phyloP scores from a whole-genome alignment of 2,888 invertebrate genomes.

The Dendrolimus pini region DNA sequence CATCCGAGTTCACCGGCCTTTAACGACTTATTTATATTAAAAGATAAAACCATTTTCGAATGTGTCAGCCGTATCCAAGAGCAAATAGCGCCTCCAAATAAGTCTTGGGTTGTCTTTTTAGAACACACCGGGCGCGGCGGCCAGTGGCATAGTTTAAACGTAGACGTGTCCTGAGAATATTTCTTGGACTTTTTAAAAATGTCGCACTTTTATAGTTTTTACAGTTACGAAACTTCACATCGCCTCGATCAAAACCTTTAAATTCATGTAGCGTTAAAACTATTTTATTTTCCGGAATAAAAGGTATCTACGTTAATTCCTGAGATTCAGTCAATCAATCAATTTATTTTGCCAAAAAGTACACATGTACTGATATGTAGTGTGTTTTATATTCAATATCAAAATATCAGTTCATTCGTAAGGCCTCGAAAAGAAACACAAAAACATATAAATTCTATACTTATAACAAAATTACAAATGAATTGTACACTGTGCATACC shows the following conservation, averaged over 20 bases:
- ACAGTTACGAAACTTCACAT: too few relatives aligned
- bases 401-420: constrained; percentile 12
- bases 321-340: too few relatives aligned
- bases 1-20: constrained; percentile 39
- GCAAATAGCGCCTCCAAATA: constrained; percentile 38
- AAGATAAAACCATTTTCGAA: constrained; percentile 47
- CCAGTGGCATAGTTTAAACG: constrained; percentile 38
- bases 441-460: constrained; percentile 24
- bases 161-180: constrained; percentile 47
- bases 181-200: constrained; percentile 16
- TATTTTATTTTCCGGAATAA: too few relatives aligned
- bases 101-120: constrained; percentile 40
- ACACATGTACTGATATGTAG: too few relatives aligned
- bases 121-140: constrained; percentile 23
- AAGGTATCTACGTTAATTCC: too few relatives aligned
- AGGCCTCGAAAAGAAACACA: constrained; percentile 20
- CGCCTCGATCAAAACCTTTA: too few relatives aligned
- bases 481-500: too few relatives aligned
- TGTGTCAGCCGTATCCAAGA: constrained; percentile 36
- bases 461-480: not conserved
- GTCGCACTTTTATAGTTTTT: too few relatives aligned
- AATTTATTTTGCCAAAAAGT: too few relatives aligned
- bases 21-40: constrained; percentile 35
- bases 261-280: too few relatives aligned
- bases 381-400: too few relatives aligned